phyloP scores from a whole-genome alignment of 2,888 invertebrate genomes.

The Sinhomidia bicolor region DNA sequence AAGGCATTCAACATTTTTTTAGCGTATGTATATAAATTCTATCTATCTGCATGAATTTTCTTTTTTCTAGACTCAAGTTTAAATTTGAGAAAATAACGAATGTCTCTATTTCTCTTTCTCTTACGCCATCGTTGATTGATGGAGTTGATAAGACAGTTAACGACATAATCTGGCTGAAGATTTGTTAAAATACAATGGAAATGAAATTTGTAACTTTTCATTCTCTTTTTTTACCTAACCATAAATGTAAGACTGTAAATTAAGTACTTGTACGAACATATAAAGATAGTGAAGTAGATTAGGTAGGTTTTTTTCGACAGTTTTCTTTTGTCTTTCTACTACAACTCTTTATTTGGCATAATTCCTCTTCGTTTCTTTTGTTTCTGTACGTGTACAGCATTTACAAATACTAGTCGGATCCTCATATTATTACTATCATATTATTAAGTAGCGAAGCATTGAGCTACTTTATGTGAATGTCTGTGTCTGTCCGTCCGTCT shows the following conservation, averaged over 20 bases:
- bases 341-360: neutral
- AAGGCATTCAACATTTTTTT: neutral
- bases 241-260: neutral
- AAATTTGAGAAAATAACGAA: neutral
- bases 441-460: too few species aligned
- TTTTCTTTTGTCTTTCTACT: neutral
- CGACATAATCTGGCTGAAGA: slow-evolving; percentile 44
- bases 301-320: neutral
- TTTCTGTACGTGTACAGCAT: slow-evolving; percentile 20
- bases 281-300: neutral
- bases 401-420: neutral
- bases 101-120: neutral
- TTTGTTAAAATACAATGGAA: slow-evolving; percentile 27
- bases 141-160: slow-evolving; percentile 42
- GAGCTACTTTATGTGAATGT: too few species aligned
- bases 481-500: too few species aligned
- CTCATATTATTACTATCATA: too few species aligned
- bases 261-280: neutral
- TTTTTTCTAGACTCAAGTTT: neutral
- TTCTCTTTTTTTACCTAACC: neutral
- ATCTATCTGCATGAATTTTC: neutral
- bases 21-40: too few species aligned
- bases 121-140: slow-evolving; percentile 25
- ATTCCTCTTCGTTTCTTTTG: neutral
- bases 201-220: neutral